Percentiles rank a stretch among this genome's conserved stretches.
These are phyloP conservation scores for Hippopotamus amphibius DNA, from an alignment of 2,113 vertebrate species.

Conservation along the genomic window DNA sequence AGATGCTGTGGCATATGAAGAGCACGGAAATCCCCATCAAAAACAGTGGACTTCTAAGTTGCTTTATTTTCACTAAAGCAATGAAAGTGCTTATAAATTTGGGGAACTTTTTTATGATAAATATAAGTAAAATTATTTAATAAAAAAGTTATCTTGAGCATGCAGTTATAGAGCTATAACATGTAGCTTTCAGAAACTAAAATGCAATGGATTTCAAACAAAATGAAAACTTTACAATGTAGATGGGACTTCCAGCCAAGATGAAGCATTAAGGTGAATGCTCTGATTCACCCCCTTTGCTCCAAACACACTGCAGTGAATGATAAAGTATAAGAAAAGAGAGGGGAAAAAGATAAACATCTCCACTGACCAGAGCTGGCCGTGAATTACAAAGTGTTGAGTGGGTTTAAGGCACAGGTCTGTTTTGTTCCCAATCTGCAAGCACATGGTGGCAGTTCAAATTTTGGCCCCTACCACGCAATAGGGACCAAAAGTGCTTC, in stretches of 20 bases:
- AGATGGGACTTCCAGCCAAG: background rate
- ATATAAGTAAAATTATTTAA: constrained; percentile 2
- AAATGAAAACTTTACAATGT: background rate
- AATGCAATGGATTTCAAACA: background rate
- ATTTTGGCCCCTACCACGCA: background rate
- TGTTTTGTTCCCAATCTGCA: background rate
- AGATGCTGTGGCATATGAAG: background rate
- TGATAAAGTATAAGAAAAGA: background rate
- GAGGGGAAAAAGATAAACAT: background rate
- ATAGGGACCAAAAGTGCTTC: background rate
- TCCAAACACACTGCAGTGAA: background rate
- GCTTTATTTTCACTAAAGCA: background rate
- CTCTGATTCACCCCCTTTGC: background rate
- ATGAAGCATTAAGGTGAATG: background rate
- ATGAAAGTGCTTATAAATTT: background rate
- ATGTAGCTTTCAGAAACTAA: background rate
- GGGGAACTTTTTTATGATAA: constrained; percentile 23
- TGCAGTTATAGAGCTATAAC: background rate
- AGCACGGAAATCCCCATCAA: background rate
- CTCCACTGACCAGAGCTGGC: background rate
- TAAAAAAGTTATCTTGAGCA: constrained; percentile 32
- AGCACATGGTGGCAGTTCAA: background rate
- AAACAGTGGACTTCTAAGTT: constrained; percentile 20
- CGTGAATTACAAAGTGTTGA: background rate
- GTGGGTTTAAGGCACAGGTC: background rate